phyloP scores from a whole-genome alignment of 2,888 invertebrate species.

The Tortrix viridana region DNA sequence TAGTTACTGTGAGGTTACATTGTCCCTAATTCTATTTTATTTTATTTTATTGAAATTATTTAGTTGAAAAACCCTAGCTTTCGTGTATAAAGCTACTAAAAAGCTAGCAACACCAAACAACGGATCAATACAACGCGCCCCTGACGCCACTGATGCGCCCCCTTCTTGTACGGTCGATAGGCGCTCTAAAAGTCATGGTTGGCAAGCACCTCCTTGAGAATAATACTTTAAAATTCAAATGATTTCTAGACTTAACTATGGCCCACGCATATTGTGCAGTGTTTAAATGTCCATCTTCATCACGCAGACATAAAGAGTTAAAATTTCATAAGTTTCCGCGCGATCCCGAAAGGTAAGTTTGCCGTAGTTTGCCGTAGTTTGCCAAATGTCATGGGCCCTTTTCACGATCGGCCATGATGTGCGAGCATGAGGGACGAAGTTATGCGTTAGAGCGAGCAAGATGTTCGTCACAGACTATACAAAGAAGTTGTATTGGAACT shows the following conservation, averaged over 20 bases:
- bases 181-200: not conserved
- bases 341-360: conserved; percentile 2
- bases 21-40: too few species aligned
- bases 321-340: conserved; percentile 14
- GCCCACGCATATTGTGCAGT: conserved; percentile 7
- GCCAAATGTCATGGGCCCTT: too few species aligned
- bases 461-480: too few species aligned
- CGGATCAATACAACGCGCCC: conserved; percentile 6
- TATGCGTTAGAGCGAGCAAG: too few species aligned
- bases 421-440: too few species aligned
- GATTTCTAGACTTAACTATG: not conserved
- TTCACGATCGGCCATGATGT: too few species aligned
- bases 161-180: not conserved
- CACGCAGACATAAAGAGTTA: conserved; percentile 6
- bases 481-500: too few species aligned
- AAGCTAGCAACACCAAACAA: not conserved
- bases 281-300: conserved; percentile 1
- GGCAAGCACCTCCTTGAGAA: not conserved
- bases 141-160: conserved; percentile 1
- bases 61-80: not conserved
- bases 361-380: too few species aligned
- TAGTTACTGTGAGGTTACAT: too few species aligned
- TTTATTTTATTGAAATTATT: too few species aligned
- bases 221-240: not conserved
- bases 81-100: not conserved